Evolutionary conservation across 2,797 vertebrate genomes (phyloP).

Genomic region (Rhinophrynus dorsalis): DNA sequence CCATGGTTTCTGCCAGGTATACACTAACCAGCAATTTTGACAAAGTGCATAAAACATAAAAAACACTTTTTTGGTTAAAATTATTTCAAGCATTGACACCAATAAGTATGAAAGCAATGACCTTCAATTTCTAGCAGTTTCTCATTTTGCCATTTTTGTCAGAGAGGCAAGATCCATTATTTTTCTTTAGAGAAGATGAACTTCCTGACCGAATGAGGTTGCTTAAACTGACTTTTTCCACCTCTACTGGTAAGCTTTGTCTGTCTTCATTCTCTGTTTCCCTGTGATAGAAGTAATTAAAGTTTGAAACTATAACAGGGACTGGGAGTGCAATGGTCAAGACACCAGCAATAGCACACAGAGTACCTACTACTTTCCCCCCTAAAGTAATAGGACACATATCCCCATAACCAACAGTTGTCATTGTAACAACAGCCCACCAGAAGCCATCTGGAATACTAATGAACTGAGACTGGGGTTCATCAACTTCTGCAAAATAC

Average conservation of each 20-base stretch:
- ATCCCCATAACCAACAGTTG: constrained; percentile 95
- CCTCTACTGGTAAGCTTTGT: constrained; percentile 76
- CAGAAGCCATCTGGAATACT: constrained; percentile 98
- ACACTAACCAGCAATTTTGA: too few relatives aligned
- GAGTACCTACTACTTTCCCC: constrained; percentile 94
- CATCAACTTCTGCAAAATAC: constrained; percentile 97
- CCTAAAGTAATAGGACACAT: constrained; percentile 95
- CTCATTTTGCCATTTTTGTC: constrained; percentile 75
- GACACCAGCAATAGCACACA: constrained; percentile 95
- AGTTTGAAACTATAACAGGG: constrained; percentile 97
- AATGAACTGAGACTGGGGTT: constrained; percentile 93
- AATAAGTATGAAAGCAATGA: too few relatives aligned
- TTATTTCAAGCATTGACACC: too few relatives aligned
- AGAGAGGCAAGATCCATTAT: constrained; percentile 77
- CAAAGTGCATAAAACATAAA: too few relatives aligned
- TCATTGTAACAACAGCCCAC: constrained; percentile 99
- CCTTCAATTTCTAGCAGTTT: background rate
- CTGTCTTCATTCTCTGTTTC: constrained; percentile 93
- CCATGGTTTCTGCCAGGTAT: too few relatives aligned
- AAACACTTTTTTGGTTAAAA: too few relatives aligned
- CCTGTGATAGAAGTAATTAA: constrained; percentile 98
- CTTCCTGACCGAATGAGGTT: constrained; percentile 75
- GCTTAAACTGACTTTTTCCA: constrained; percentile 75
- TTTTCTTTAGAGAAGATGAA: constrained; percentile 84
- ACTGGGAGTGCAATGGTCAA: constrained; percentile 95